Conservation (phyloP, 1,140 invertebrate species). For the Luehdorfia chinensis region DNA sequence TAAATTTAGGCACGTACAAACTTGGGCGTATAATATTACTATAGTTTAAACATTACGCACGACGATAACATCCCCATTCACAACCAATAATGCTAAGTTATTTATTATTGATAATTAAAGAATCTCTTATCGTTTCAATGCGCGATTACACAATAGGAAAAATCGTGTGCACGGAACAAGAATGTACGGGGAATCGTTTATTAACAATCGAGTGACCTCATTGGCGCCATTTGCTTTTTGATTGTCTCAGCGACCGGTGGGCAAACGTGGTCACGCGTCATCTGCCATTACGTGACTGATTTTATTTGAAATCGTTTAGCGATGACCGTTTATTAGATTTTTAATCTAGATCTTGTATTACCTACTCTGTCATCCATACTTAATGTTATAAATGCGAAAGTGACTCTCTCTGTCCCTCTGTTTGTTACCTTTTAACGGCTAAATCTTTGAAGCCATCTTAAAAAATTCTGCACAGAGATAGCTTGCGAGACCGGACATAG, state of each 20-base stretch:
- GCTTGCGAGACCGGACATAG: too few relatives aligned
- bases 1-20: too few relatives aligned
- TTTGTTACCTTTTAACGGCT: too few relatives aligned
- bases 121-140: conserved; percentile 18
- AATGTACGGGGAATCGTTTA: conserved; percentile 37
- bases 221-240: conserved; percentile 51
- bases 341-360: neutral
- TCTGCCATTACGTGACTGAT: conserved; percentile 37
- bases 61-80: neutral
- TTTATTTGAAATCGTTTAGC: conserved; percentile 17
- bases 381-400: too few relatives aligned
- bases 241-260: conserved; percentile 36
- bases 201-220: conserved; percentile 48
- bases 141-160: conserved; percentile 36
- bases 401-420: too few relatives aligned
- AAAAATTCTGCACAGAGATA: too few relatives aligned
- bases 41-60: too few relatives aligned
- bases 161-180: conserved; percentile 45
- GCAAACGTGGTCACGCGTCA: conserved; percentile 44
- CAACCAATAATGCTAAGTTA: neutral
- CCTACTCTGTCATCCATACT: too few relatives aligned
- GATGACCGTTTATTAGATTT: conserved; percentile 2
- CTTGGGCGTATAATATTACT: too few relatives aligned
- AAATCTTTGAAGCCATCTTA: too few relatives aligned
- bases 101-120: conserved; percentile 18